phyloP scores from a whole-genome alignment of 2,888 invertebrate species.

The Stenodema calcarata region DNA sequence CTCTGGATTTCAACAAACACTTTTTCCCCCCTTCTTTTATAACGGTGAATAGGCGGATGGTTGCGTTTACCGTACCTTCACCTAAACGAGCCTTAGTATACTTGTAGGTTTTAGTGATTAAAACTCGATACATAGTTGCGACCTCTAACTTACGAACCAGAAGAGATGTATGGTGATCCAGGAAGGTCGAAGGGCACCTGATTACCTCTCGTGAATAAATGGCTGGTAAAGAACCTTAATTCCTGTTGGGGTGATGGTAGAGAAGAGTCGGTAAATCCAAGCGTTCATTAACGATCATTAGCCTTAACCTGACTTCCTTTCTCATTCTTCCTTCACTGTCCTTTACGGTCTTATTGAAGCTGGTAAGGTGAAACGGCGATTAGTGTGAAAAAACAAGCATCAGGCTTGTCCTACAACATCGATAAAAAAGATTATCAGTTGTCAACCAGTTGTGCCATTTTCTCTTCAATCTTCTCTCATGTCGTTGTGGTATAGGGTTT shows the following conservation, averaged over 20 bases:
- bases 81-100: no score
- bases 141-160: not conserved
- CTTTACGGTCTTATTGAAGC: not conserved
- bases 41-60: no score
- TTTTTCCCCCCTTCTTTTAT: no score
- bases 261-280: not conserved
- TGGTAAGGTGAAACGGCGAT: slow-evolving; percentile 11
- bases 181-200: not conserved
- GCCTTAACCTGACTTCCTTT: not conserved
- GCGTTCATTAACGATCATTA: slow-evolving; percentile 12
- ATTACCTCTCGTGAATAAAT: not conserved
- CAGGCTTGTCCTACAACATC: not conserved
- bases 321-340: no score
- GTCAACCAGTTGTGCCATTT: no score
- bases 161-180: not conserved
- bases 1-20: no score
- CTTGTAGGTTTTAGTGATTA: no score
- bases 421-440: no score
- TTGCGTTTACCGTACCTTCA: no score
- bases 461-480: no score
- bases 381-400: not conserved
- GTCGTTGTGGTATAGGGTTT: no score
- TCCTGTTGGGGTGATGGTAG: not conserved
- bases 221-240: not conserved
- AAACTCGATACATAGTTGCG: no score